A percentile compares a stretch with the other conserved stretches of the same genome.
These are phyloP conservation scores for Drosophila guanche DNA, from an alignment of 1,140 invertebrate species.

Conservation along the genomic window DNA sequence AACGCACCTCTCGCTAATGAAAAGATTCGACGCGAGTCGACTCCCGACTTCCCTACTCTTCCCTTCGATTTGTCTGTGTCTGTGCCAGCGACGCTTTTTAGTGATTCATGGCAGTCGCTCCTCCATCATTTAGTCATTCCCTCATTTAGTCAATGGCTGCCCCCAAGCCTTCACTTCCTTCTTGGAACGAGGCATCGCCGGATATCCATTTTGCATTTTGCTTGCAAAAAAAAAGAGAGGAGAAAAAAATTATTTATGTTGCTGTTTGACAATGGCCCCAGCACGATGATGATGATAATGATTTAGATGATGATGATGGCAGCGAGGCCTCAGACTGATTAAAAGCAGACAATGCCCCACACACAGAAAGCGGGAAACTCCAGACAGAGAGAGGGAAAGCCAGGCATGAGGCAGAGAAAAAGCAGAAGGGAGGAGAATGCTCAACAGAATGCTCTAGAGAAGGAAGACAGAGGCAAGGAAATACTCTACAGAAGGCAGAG, in stretches of 20 bases:
- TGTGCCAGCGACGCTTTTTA: constrained; percentile 3
- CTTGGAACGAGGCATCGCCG: constrained; percentile 52
- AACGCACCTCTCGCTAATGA: constrained; percentile 49
- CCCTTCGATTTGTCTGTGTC: not conserved
- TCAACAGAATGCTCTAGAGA: constrained; percentile 7
- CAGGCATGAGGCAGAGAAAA: constrained; percentile 12
- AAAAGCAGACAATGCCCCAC: constrained; percentile 58
- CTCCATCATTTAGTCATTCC: constrained; percentile 42
- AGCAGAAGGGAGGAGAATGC: not conserved
- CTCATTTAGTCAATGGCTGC: constrained; percentile 39
- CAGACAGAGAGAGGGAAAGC: constrained; percentile 35
- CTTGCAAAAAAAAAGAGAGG: constrained; percentile 11
- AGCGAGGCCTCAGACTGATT: constrained; percentile 67
- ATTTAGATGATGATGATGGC: constrained; percentile 55
- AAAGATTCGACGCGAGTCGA: constrained; percentile 1
- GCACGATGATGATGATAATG: constrained; percentile 40
- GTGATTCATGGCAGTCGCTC: constrained; percentile 45
- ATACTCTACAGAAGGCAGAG: constrained; percentile 17
- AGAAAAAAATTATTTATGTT: constrained; percentile 59
- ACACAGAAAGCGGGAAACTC: constrained; percentile 32
- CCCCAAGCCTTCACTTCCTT: constrained; percentile 30
- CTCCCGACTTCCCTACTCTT: constrained; percentile 38
- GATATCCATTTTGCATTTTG: constrained; percentile 76
- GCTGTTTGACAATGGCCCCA: constrained; percentile 44
- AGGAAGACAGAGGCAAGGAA: constrained; percentile 1